These are phyloP conservation scores for Calameuta filiformis DNA, from an alignment of 2,888 invertebrate genomes.

Conservation along the genomic window DNA sequence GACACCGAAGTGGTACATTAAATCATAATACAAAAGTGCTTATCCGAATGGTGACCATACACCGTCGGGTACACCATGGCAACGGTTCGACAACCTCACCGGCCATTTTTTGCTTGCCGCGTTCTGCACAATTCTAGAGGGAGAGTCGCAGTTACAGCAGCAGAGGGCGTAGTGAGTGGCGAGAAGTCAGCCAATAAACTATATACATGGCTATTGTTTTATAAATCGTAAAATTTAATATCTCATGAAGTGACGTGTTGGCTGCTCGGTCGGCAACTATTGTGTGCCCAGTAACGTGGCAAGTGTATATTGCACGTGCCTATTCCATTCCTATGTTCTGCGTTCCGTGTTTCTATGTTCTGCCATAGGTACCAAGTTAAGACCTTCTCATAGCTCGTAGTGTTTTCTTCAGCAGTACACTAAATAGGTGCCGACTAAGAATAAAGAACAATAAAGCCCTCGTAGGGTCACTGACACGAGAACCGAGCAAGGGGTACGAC, in stretches of 20 bases:
- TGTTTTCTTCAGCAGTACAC: neutral
- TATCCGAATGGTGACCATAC: constrained; percentile 11
- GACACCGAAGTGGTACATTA: constrained; percentile 3
- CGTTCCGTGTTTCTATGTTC: neutral
- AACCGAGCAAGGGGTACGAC: neutral
- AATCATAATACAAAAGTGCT: constrained; percentile 12
- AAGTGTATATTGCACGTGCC: constrained; percentile 13
- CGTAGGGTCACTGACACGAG: neutral
- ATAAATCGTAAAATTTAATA: constrained; percentile 46
- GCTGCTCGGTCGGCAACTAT: constrained; percentile 20
- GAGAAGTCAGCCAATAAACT: constrained; percentile 36
- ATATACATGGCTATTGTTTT: constrained; percentile 41
- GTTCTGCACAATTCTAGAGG: constrained; percentile 17
- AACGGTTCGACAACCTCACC: constrained; percentile 33
- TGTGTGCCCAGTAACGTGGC: constrained; percentile 17
- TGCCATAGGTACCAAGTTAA: neutral
- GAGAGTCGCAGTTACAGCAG: constrained; percentile 19
- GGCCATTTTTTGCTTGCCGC: constrained; percentile 13
- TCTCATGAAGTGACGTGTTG: constrained; percentile 37
- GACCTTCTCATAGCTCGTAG: neutral
- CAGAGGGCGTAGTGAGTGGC: constrained; percentile 17
- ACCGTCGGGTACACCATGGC: neutral
- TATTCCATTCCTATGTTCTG: neutral
- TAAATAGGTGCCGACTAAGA: neutral
- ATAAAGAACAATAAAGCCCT: neutral